These are phyloP conservation scores for Drosophila eohydei DNA, from an alignment of 2,888 invertebrate genomes.

Conservation along the genomic window DNA sequence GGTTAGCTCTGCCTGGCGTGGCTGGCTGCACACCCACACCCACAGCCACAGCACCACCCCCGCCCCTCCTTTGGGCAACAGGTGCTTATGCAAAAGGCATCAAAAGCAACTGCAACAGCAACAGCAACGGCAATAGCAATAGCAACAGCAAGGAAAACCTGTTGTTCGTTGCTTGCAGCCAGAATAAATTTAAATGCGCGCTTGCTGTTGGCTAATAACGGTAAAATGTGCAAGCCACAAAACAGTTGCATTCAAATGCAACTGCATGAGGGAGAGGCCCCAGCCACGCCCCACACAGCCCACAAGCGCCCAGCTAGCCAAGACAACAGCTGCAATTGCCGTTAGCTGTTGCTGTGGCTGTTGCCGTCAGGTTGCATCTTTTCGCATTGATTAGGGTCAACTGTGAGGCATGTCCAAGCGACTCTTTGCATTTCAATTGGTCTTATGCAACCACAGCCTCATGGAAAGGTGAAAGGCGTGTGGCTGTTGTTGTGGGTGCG, in stretches of 20 bases:
- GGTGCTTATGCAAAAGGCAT: slow-evolving; percentile 50
- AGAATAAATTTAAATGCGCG: slow-evolving; percentile 73
- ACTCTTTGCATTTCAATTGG: slow-evolving; percentile 62
- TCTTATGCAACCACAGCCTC: slow-evolving; percentile 59
- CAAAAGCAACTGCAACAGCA: background rate
- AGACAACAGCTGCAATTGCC: slow-evolving; percentile 23
- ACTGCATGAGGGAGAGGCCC: slow-evolving; percentile 42
- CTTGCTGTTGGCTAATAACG: slow-evolving; percentile 72
- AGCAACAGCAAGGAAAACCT: slow-evolving; percentile 44
- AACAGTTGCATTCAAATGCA: slow-evolving; percentile 16
- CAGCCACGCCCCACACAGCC: slow-evolving; percentile 5
- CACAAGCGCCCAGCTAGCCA: background rate
- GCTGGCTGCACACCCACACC: background rate
- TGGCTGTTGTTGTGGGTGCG: slow-evolving; percentile 53
- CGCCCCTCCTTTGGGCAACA: slow-evolving; percentile 6
- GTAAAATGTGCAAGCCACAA: slow-evolving; percentile 57
- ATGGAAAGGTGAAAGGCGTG: slow-evolving; percentile 71
- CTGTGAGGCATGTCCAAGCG: slow-evolving; percentile 48
- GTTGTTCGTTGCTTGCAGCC: slow-evolving; percentile 54
- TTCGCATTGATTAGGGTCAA: slow-evolving; percentile 66
- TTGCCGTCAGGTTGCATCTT: slow-evolving; percentile 53
- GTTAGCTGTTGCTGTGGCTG: slow-evolving; percentile 17
- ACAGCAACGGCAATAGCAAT: slow-evolving; percentile 9
- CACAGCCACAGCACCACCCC: background rate
- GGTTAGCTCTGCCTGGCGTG: slow-evolving; percentile 15